These are phyloP conservation scores for Pontoporia blainvillei DNA, from an alignment of 2,113 vertebrate genomes.

Conservation along the genomic window DNA sequence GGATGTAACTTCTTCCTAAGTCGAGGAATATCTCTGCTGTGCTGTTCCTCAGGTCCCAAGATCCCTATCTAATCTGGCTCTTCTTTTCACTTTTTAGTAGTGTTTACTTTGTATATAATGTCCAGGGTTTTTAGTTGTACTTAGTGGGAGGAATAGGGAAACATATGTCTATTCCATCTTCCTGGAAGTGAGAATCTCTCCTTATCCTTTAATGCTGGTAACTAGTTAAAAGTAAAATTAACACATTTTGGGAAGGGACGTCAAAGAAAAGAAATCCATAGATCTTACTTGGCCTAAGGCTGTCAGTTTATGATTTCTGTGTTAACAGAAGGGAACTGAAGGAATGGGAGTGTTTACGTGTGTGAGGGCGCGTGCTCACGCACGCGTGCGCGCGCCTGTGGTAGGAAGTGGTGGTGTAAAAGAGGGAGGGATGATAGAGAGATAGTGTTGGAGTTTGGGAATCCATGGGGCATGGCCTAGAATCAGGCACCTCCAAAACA, in stretches of 20 bases:
- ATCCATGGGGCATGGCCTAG: background rate
- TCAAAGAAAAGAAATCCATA: background rate
- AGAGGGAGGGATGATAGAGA: background rate
- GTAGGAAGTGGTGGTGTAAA: background rate
- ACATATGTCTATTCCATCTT: background rate
- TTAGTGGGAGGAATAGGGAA: background rate
- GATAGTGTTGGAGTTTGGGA: background rate
- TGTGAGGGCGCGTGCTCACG: too few relatives aligned
- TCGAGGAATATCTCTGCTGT: too few relatives aligned
- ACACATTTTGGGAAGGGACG: background rate
- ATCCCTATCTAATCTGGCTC: background rate
- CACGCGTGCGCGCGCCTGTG: rapidly evolving
- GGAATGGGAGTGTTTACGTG: background rate
- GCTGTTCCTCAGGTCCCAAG: background rate
- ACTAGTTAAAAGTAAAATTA: background rate
- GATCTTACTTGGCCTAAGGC: background rate
- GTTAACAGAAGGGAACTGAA: background rate
- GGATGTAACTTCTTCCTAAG: too few relatives aligned
- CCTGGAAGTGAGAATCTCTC: background rate
- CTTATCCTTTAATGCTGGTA: background rate
- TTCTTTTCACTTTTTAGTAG: background rate
- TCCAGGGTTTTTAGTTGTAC: background rate
- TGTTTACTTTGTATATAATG: background rate
- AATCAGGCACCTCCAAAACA: background rate
- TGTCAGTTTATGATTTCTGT: background rate